A percentile compares a stretch with the other conserved stretches of the same genome.
phyloP scores from a whole-genome alignment of 2,797 vertebrate species.

The Pseudopleuronectes americanus region DNA sequence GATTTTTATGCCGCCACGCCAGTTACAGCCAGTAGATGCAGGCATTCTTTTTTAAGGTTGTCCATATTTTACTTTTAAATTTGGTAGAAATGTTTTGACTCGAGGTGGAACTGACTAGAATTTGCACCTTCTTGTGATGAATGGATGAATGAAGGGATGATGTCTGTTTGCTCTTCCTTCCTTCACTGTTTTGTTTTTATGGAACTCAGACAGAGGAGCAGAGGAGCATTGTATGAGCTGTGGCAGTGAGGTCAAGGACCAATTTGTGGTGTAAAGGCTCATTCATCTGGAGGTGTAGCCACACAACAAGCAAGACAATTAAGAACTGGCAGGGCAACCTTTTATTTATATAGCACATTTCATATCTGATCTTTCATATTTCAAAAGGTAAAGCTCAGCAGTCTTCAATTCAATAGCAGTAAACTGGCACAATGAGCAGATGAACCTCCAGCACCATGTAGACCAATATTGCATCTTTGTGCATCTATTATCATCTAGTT shows the following conservation, averaged over 20 bases:
- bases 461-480: not conserved
- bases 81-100: too few relatives aligned
- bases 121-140: not conserved
- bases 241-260: constrained; percentile 29
- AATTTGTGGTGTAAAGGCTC: constrained; percentile 43
- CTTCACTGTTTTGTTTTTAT: constrained; percentile 1
- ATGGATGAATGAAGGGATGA: not conserved
- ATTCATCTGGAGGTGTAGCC: constrained; percentile 32
- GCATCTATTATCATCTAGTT: not conserved
- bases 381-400: constrained; percentile 12
- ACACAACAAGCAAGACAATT: constrained; percentile 21
- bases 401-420: constrained; percentile 9
- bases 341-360: constrained; percentile 23
- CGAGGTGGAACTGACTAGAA: too few relatives aligned
- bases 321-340: constrained; percentile 22
- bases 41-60: too few relatives aligned
- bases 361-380: not conserved
- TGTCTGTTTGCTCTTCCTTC: not conserved
- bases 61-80: too few relatives aligned
- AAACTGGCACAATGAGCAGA: constrained; percentile 12
- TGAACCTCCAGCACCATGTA: not conserved
- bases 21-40: too few relatives aligned
- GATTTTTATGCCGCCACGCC: too few relatives aligned
- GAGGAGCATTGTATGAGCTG: not conserved
- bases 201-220: not conserved